Evolutionary conservation across 2,113 vertebrate species (phyloP).

Genomic region (Leucosticte australis): DNA sequence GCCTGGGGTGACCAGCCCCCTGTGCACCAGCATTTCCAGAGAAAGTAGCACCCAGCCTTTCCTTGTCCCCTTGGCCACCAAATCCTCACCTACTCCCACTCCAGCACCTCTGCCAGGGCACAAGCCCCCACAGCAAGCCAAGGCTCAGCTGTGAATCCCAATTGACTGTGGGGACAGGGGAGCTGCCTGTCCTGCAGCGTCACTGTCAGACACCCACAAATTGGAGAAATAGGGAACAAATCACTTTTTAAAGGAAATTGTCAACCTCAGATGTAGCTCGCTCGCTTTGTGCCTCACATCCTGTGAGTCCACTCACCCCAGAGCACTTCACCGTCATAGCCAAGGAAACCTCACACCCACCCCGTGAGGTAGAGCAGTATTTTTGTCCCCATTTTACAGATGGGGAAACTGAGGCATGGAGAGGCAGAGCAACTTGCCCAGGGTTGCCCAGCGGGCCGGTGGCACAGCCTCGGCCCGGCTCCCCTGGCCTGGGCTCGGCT

Average conservation of each 20-base stretch:
- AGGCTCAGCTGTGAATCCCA: neutral
- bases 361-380: constrained; percentile 54
- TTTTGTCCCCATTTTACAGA: constrained; percentile 56
- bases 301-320: rapidly evolving
- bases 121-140: neutral
- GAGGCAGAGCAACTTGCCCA: constrained; percentile 14
- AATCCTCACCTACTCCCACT: rapidly evolving
- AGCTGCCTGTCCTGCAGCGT: neutral
- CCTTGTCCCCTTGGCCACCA: neutral
- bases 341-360: constrained; percentile 12
- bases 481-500: neutral
- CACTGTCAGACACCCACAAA: neutral
- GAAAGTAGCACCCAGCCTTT: neutral
- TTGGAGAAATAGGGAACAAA: neutral
- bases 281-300: rapidly evolving
- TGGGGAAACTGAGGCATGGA: constrained; percentile 51
- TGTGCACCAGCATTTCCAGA: neutral
- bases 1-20: rapidly evolving
- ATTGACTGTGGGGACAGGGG: rapidly evolving
- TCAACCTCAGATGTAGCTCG: rapidly evolving
- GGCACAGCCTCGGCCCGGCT: neutral
- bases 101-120: neutral
- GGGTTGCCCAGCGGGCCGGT: neutral
- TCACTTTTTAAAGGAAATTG: neutral
- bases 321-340: neutral